A percentile compares a stretch with the other conserved stretches of the same genome.
These are phyloP conservation scores for Desoria tigrina DNA, from an alignment of 2,888 invertebrate species.

Conservation along the genomic window DNA sequence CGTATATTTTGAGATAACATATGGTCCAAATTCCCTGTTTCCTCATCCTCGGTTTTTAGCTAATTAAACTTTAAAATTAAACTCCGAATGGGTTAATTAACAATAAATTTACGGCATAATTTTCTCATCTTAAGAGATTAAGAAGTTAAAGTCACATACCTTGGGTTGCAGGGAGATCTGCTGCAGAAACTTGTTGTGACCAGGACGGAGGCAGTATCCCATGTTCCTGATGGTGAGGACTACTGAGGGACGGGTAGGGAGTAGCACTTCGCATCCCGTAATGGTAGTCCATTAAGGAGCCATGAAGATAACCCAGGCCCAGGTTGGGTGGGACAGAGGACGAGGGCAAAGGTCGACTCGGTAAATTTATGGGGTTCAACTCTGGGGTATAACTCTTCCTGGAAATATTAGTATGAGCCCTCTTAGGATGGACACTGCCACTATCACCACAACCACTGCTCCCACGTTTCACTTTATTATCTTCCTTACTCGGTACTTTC, in stretches of 20 bases:
- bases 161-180: constrained; percentile 42
- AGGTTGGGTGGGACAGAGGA: constrained; percentile 44
- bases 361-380: constrained; percentile 4
- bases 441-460: constrained; percentile 1
- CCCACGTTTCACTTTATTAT: constrained; percentile 6
- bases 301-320: constrained; percentile 21
- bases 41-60: too few relatives aligned
- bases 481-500: background rate
- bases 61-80: too few relatives aligned
- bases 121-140: too few relatives aligned
- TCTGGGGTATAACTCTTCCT: constrained; percentile 10
- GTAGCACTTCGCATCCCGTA: constrained; percentile 19
- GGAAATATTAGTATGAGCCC: background rate
- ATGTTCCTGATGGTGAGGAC: constrained; percentile 12
- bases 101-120: too few relatives aligned
- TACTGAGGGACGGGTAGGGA: background rate
- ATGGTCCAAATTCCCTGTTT: too few relatives aligned
- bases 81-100: too few relatives aligned
- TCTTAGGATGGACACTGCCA: constrained; percentile 2
- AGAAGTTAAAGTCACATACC: constrained; percentile 38
- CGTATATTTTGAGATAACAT: too few relatives aligned
- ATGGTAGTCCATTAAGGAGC: constrained; percentile 21
- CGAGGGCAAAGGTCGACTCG: constrained; percentile 44
- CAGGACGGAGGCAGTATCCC: constrained; percentile 24
- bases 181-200: constrained; percentile 19